phyloP scores from a whole-genome alignment of 1,140 invertebrate species.

The Euglossa dilemma region DNA sequence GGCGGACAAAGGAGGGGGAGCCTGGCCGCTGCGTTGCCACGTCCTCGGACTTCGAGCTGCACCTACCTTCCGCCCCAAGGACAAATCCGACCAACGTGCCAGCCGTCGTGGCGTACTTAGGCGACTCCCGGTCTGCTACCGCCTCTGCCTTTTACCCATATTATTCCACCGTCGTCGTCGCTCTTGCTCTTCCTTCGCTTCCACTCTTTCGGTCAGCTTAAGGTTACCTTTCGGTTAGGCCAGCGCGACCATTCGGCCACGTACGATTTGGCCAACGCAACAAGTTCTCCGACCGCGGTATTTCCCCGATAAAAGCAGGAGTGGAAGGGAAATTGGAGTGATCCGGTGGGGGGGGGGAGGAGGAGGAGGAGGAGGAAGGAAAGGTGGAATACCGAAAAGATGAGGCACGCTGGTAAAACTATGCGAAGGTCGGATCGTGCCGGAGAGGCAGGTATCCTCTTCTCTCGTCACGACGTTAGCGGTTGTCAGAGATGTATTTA shows the following conservation, averaged over 20 bases:
- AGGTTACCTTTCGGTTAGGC: too few relatives aligned
- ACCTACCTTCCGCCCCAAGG: conserved; percentile 79
- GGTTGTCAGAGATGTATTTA: conserved; percentile 29
- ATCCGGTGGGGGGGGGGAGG: too few relatives aligned
- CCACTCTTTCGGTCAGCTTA: too few relatives aligned
- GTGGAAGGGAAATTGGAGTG: too few relatives aligned
- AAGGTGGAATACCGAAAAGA: conserved; percentile 70
- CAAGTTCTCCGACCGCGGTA: not conserved
- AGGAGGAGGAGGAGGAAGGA: too few relatives aligned
- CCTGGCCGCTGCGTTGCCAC: conserved; percentile 84
- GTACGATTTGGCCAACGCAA: too few relatives aligned
- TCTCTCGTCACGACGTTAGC: conserved; percentile 25
- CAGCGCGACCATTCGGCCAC: too few relatives aligned
- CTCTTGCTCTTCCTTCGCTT: not conserved
- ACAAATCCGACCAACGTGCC: conserved; percentile 79
- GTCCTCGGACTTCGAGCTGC: conserved; percentile 77
- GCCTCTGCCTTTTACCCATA: conserved; percentile 54
- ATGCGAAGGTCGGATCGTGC: conserved; percentile 51
- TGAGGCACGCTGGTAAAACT: conserved; percentile 64
- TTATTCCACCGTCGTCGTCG: conserved; percentile 46
- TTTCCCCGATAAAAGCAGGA: not conserved
- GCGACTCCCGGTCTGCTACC: conserved; percentile 70
- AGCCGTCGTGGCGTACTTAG: conserved; percentile 79
- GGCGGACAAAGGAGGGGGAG: conserved; percentile 81
- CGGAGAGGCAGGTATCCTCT: conserved; percentile 57